Percentiles rank a stretch among this genome's conserved stretches.
These are phyloP conservation scores for Arbacia lixula DNA, from an alignment of 53 echinoderm and acorn worm species.

Conservation along the genomic window DNA sequence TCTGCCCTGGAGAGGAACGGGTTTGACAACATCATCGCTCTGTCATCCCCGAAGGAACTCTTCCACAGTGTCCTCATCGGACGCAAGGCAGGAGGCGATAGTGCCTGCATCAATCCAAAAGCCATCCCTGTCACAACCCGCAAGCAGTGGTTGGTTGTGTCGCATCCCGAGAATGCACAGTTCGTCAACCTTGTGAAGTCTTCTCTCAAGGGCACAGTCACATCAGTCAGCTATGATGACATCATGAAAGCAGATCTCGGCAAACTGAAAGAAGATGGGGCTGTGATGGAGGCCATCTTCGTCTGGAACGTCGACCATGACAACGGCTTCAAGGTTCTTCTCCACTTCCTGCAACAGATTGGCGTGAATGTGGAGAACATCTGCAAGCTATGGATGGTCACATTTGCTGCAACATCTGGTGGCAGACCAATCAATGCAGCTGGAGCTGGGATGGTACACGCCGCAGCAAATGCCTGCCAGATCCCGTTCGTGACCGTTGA, in stretches of 20 bases:
- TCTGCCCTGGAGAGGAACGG: slow-evolving; percentile 63
- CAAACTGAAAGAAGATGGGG: slow-evolving; percentile 53
- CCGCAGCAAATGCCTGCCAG: slow-evolving; percentile 68
- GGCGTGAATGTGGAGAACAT: slow-evolving; percentile 53
- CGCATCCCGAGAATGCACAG: slow-evolving; percentile 48
- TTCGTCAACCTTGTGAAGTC: slow-evolving; percentile 41
- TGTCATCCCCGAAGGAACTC: slow-evolving; percentile 79
- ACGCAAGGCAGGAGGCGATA: slow-evolving; percentile 64
- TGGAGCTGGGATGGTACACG: slow-evolving; percentile 67
- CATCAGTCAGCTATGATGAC: slow-evolving; percentile 36
- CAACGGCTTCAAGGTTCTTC: slow-evolving; percentile 57
- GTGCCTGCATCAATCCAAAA: slow-evolving; percentile 39
- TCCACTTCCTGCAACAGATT: slow-evolving; percentile 50
- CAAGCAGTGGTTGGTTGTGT: slow-evolving; percentile 52
- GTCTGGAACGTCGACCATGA: slow-evolving; percentile 52
- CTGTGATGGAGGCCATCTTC: slow-evolving; percentile 47
- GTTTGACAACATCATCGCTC: slow-evolving; percentile 71
- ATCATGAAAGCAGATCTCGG: slow-evolving; percentile 54
- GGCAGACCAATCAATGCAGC: slow-evolving; percentile 41
- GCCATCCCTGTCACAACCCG: slow-evolving; percentile 40
- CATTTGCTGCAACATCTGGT: slow-evolving; percentile 51
- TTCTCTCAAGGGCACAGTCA: slow-evolving; percentile 41
- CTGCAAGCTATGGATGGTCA: slow-evolving; percentile 64
- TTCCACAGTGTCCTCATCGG: slow-evolving; percentile 96
- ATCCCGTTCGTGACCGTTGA: slow-evolving; percentile 68